phyloP scores from a whole-genome alignment of 2,797 vertebrate species.

The Sebastes trivittatus region DNA sequence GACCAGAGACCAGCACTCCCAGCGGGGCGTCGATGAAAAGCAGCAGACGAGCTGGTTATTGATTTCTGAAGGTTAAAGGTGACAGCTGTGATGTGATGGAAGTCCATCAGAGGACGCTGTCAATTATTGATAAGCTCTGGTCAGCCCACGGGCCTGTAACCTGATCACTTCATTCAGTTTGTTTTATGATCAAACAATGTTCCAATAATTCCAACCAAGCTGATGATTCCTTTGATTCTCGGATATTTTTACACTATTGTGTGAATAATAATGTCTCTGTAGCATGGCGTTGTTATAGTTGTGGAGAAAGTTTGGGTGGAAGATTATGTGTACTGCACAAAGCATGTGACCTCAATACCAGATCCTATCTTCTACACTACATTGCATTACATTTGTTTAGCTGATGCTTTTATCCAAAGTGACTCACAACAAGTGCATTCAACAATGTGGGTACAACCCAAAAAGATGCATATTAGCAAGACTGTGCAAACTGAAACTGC shows the following conservation, averaged over 20 bases:
- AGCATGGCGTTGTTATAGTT: not conserved
- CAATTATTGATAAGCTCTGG: constrained; percentile 1
- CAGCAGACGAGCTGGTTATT: not conserved
- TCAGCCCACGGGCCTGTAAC: not conserved
- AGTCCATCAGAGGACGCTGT: not conserved
- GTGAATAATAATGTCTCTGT: not conserved
- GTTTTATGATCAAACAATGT: not conserved
- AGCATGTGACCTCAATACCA: too few relatives aligned
- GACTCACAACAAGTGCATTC: too few relatives aligned
- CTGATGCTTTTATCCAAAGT: not conserved
- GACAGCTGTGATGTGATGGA: not conserved
- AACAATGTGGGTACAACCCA: not conserved
- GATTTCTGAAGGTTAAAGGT: constrained; percentile 7
- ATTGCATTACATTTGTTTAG: not conserved
- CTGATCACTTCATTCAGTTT: not conserved
- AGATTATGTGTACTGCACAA: not conserved
- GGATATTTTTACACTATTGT: not conserved
- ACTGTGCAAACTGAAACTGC: not conserved
- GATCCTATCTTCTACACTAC: not conserved
- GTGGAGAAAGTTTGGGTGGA: not conserved
- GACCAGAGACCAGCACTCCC: not conserved
- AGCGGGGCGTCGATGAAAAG: not conserved
- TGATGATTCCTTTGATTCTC: not conserved
- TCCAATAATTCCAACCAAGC: not conserved
- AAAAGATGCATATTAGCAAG: not conserved